These are phyloP conservation scores for Muscina levida DNA, from an alignment of 2,888 invertebrate species.

Conservation along the genomic window DNA sequence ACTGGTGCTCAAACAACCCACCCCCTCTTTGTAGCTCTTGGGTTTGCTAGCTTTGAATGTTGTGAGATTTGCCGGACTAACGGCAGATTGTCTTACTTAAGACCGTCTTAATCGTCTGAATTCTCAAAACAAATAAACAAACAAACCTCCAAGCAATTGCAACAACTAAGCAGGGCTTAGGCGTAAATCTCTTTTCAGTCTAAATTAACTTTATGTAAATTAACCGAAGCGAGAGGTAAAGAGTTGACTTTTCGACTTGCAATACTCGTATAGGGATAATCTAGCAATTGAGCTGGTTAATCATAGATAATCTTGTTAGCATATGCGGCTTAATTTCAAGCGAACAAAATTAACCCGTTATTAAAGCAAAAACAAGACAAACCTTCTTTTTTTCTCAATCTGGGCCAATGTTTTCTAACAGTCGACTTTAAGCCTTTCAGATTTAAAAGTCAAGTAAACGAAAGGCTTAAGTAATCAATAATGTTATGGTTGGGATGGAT, in stretches of 20 bases:
- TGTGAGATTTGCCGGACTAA: too few species aligned
- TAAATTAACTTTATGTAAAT: constrained; percentile 71
- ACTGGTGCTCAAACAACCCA: too few species aligned
- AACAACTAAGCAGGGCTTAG: constrained; percentile 46
- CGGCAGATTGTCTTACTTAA: constrained; percentile 56
- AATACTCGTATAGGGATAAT: constrained; percentile 29
- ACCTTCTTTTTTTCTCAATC: constrained; percentile 39
- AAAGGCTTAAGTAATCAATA: constrained; percentile 60
- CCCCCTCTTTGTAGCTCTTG: too few species aligned
- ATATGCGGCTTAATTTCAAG: constrained; percentile 59
- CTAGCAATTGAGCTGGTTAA: constrained; percentile 71
- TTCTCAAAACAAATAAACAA: constrained; percentile 77
- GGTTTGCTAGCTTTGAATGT: too few species aligned
- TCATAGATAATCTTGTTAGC: constrained; percentile 73
- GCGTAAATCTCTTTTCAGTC: constrained; percentile 44
- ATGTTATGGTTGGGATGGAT: constrained; percentile 22
- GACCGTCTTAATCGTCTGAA: constrained; percentile 62
- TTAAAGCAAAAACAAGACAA: constrained; percentile 55
- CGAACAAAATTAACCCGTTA: constrained; percentile 52
- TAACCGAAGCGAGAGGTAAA: constrained; percentile 49
- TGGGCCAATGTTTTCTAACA: background rate
- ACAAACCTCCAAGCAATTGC: constrained; percentile 63
- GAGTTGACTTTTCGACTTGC: constrained; percentile 52
- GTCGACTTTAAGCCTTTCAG: constrained; percentile 48
- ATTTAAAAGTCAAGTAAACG: constrained; percentile 64